Evolutionary conservation across 2,797 vertebrate genomes (phyloP), one percentile per base, ranked within the genome.

Genomic region (Myotis myotis): DNA sequence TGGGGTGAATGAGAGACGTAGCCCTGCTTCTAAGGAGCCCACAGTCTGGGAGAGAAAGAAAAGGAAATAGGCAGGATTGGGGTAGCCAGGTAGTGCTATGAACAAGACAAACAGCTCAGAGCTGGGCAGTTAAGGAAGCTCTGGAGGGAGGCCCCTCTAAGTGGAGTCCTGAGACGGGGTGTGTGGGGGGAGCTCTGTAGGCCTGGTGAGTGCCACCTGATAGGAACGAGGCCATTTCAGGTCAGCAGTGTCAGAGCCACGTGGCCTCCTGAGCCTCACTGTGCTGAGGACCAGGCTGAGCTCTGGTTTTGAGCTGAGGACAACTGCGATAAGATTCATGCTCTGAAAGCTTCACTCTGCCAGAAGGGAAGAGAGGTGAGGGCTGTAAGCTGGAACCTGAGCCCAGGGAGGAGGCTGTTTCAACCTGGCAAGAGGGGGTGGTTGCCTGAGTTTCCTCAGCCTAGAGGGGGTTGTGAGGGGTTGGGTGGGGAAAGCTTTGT

Each of bases 291-390:
- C 66, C 49, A n/a, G 64, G 53, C 64, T 47, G 62, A 72, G 60
- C 57, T 64, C 74, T 33, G 55, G 81, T 71, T 60, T 95, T 76
- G 64, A 87, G 36, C 36, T 70, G 66, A 94, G 79, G 83, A 79
- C 41, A 85, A 9, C 66, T 95, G 71, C 16, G 72, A 71, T 49
- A 28, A 62, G 81, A 60, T 74, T 55, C 20, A 25, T 66, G 70
- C n/a, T 94, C 70, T 68, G 85, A 36, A 87, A 75, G 36, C 81
- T 22, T 76, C 68, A 10, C 38, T 66, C 4, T 81, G 38, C 89
- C 30, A 12, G 55, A 79, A 38, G 70, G 70, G 23, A 15, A 72
- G 62, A 74, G 71, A 75, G 78, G 47, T 16, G 28, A 85, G 51
- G 15, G 28, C 0, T 57, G 25, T 38, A 68, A 51, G 51, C n/a